A percentile compares a stretch with the other conserved stretches of the same genome.
Evolutionary conservation across 2,797 vertebrate genomes (phyloP).

Genomic region (Chelon auratus): DNA sequence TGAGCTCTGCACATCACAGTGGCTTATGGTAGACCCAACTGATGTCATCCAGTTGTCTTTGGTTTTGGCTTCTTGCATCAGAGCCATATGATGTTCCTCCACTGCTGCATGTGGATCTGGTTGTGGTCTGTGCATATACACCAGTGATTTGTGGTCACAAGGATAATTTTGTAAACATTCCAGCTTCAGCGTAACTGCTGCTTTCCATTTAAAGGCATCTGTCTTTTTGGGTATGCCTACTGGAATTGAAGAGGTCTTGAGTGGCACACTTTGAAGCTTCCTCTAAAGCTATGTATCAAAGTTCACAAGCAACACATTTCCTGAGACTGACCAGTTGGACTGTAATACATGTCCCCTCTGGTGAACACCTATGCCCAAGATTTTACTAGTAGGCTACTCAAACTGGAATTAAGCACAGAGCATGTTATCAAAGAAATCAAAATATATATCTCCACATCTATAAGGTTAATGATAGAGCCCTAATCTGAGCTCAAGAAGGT

Average conservation of each 20-base stretch:
- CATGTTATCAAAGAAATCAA: too few relatives aligned
- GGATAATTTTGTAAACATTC: slow-evolving; percentile 66
- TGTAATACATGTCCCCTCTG: too few relatives aligned
- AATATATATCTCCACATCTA: too few relatives aligned
- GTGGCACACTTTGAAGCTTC: slow-evolving; percentile 13
- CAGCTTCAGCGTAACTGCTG: slow-evolving; percentile 53
- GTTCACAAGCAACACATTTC: too few relatives aligned
- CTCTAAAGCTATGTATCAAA: background rate
- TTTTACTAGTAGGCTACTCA: too few relatives aligned
- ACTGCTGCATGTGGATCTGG: slow-evolving; percentile 37
- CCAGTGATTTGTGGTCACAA: slow-evolving; percentile 60
- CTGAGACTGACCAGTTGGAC: too few relatives aligned
- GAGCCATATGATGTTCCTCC: slow-evolving; percentile 39
- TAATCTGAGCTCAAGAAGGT: too few relatives aligned
- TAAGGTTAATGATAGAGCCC: too few relatives aligned
- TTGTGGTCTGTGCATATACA: slow-evolving; percentile 43
- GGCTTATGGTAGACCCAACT: slow-evolving; percentile 49
- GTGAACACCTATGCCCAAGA: too few relatives aligned
- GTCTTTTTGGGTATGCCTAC: slow-evolving; percentile 33
- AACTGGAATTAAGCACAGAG: too few relatives aligned
- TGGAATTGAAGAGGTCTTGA: slow-evolving; percentile 15
- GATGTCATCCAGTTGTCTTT: slow-evolving; percentile 59
- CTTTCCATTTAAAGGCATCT: slow-evolving; percentile 56
- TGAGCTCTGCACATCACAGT: background rate
- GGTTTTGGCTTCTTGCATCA: slow-evolving; percentile 53